A percentile compares a stretch with the other conserved stretches of the same genome.
Conservation (phyloP, 2,797 vertebrate genomes). For the Anguilla obscura region DNA sequence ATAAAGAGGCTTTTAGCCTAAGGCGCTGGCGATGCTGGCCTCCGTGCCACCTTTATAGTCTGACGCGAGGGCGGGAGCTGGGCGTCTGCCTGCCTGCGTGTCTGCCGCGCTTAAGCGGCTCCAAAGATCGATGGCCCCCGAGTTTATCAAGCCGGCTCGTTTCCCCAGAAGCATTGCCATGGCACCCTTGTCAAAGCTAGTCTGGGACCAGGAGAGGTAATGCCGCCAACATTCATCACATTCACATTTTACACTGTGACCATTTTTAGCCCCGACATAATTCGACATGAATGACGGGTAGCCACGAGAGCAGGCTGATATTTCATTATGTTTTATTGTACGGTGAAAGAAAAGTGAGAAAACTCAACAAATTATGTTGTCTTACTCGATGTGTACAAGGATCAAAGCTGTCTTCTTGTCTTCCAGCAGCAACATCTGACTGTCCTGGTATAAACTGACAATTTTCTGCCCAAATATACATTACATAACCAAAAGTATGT, state of each 20-base stretch:
- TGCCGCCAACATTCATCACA: neutral
- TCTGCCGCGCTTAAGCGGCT: neutral
- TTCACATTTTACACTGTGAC: neutral
- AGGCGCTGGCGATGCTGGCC: neutral
- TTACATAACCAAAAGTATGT: no score
- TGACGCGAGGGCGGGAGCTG: neutral
- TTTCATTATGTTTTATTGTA: neutral
- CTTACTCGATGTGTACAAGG: neutral
- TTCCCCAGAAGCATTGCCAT: neutral
- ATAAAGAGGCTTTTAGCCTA: neutral
- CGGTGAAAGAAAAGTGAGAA: neutral
- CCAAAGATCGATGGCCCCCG: neutral
- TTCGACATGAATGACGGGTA: neutral
- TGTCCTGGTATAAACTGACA: neutral
- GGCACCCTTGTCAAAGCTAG: neutral
- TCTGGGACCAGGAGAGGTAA: neutral
- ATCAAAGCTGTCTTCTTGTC: neutral
- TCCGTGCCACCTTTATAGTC: neutral
- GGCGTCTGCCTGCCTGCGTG: neutral
- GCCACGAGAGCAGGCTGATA: neutral
- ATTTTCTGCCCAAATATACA: neutral
- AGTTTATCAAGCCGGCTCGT: neutral
- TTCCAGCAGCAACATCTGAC: neutral
- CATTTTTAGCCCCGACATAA: neutral
- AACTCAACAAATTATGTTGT: conserved; percentile 8